These are phyloP conservation scores for Zaprionus kolodkinae DNA, from an alignment of 1,140 invertebrate species.

Conservation along the genomic window DNA sequence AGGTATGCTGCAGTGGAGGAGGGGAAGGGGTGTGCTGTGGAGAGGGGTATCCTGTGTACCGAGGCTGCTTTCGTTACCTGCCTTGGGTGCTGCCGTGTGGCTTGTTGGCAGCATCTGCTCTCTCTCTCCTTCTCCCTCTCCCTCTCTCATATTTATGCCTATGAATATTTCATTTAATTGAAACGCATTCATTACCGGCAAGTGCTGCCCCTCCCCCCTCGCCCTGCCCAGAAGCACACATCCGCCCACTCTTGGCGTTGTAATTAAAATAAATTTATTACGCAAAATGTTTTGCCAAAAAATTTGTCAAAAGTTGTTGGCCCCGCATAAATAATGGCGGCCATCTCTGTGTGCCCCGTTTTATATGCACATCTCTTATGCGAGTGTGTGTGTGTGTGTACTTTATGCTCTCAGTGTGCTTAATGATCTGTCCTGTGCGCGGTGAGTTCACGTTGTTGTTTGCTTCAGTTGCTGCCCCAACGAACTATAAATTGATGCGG, in stretches of 20 bases:
- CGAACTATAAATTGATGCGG: conserved; percentile 64
- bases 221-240: not conserved
- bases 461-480: conserved; percentile 1
- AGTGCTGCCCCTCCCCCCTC: conserved; percentile 18
- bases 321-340: conserved; percentile 71
- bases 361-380: conserved; percentile 47
- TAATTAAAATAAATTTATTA: conserved; percentile 83
- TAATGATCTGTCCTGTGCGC: conserved; percentile 61
- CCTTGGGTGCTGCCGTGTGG: not conserved
- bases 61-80: conserved; percentile 5
- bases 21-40: not conserved
- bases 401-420: conserved; percentile 56
- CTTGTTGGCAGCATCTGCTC: not conserved
- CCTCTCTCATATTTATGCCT: conserved; percentile 71
- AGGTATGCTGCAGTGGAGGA: conserved; percentile 52
- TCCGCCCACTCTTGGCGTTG: conserved; percentile 69
- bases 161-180: conserved; percentile 83
- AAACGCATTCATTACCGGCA: conserved; percentile 78
- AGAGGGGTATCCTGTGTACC: not conserved
- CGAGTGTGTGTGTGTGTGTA: conserved; percentile 14
- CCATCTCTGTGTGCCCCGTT: conserved; percentile 7
- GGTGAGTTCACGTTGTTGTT: conserved; percentile 19
- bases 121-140: too few relatives aligned
- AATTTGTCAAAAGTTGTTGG: conserved; percentile 80
- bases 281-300: conserved; percentile 81